Evolutionary conservation across 2,797 vertebrate species (phyloP).

Genomic region (Brachymystax lenok): DNA sequence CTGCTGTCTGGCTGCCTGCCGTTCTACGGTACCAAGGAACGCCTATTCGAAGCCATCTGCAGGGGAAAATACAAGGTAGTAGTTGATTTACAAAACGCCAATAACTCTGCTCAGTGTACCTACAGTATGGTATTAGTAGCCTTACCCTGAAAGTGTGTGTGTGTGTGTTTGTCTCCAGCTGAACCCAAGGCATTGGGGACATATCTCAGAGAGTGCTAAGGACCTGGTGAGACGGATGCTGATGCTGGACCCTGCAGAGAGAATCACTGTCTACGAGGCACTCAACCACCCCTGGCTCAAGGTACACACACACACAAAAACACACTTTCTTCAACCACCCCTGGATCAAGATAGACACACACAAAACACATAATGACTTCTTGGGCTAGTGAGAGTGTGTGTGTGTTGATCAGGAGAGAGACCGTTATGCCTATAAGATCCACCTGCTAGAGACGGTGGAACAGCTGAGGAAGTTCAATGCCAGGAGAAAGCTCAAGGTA

Average conservation of each 20-base stretch:
- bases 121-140: neutral
- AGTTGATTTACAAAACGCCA: conserved; percentile 17
- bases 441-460: conserved; percentile 98
- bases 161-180: conserved; percentile 74
- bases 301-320: conserved; percentile 62
- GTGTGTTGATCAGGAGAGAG: conserved; percentile 83
- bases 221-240: conserved; percentile 98
- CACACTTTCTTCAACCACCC: neutral
- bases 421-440: conserved; percentile 98
- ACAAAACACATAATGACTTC: neutral
- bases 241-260: conserved; percentile 97
- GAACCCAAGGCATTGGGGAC: conserved; percentile 97
- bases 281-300: conserved; percentile 99
- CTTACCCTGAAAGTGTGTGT: neutral
- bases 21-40: conserved; percentile 90
- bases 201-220: conserved; percentile 99
- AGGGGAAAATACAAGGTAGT: conserved; percentile 92
- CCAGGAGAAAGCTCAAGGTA: conserved; percentile 97
- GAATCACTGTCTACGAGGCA: conserved; percentile 98
- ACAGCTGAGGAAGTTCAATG: conserved; percentile 97
- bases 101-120: neutral
- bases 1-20: conserved; percentile 88
- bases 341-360: neutral
- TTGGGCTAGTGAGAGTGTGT: conserved; percentile 4
- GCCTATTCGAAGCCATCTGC: conserved; percentile 89